Evolutionary conservation across 2,113 vertebrate genomes (phyloP), one percentile per base, ranked within the genome.

Genomic region (Perca fluviatilis): DNA sequence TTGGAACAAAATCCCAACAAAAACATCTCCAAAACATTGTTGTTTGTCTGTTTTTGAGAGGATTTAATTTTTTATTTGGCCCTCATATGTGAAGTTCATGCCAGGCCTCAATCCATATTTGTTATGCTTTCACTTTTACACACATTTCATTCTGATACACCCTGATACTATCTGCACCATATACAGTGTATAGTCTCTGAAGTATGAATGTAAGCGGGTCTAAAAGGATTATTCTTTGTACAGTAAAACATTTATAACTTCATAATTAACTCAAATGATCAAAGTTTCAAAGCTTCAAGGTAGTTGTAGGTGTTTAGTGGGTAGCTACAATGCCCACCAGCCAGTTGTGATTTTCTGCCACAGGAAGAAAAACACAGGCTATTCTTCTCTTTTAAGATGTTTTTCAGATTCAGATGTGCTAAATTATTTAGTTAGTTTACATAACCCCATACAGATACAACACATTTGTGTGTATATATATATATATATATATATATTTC

Each of bases 31-130:
- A 91, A 90, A 82, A 79, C 70, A 50, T 77, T 93, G 76, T 92
- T 87, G 87, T 95, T 94, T 94, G 81, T 91, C 89, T 89, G 80
- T 87, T 90, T 94, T 86, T 87, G 25, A 78, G 75, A 92, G 80
- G 76, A 89, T 77, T 80, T 91, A 79, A 92, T 90, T 93, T 91
- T 92, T 77, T 53, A 84, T 86, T 83, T 92, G 91, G 89, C 72
- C 80, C 73, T 83, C n/a, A 70, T 91, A 83, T 84, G 67, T 73
- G 73, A 40, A 62, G 82, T 86, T 91, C 84, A 87, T 82, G 56
- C 80, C 83, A 95, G 90, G 85, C 68, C 82, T 80, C 33, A 84
- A 61, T 75, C 63, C 60, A 36, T 82, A 46, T 86, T 88, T 89
- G 75, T 86, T 83, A 66, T 51, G 14, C 19, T 68, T 86, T 80